Conservation (phyloP, 2,888 invertebrate genomes). For the Standfussiana lucernea region DNA sequence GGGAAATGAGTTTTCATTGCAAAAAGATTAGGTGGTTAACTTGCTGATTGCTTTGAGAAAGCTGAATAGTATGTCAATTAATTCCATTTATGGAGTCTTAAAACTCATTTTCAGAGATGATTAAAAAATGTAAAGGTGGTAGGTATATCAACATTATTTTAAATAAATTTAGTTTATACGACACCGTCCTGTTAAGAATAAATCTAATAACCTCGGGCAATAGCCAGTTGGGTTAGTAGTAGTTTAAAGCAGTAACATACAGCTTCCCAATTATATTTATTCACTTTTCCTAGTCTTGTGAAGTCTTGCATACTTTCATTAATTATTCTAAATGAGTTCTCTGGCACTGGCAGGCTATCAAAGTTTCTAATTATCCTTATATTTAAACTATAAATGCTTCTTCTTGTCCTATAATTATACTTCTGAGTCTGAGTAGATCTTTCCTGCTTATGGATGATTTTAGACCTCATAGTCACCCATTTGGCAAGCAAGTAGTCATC, state of each 20-base stretch:
- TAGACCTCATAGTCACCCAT: slow-evolving; percentile 10
- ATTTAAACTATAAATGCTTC: slow-evolving; percentile 10
- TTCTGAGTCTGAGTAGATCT: background rate
- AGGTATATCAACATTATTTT: background rate
- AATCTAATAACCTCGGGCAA: background rate
- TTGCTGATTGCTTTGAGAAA: background rate
- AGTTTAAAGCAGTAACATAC: background rate
- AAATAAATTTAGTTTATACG: background rate
- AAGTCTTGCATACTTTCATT: slow-evolving; percentile 14
- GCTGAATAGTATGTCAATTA: background rate
- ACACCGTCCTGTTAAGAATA: background rate
- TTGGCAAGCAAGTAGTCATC: slow-evolving; percentile 26
- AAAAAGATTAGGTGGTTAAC: background rate
- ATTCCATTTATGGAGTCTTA: no score
- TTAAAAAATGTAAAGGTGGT: background rate
- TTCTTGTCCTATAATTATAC: slow-evolving; percentile 3
- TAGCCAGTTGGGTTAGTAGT: slow-evolving; percentile 3
- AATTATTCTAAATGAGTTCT: background rate
- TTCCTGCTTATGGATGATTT: background rate
- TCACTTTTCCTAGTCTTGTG: background rate
- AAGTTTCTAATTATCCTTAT: slow-evolving; percentile 13
- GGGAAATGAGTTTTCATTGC: background rate
- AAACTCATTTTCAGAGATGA: background rate
- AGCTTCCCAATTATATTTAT: background rate
- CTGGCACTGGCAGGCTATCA: slow-evolving; percentile 46